Percentiles rank a stretch among this genome's conserved stretches.
Evolutionary conservation across 2,888 invertebrate species (phyloP).

Genomic region (Lepetodrilus schrolli): DNA sequence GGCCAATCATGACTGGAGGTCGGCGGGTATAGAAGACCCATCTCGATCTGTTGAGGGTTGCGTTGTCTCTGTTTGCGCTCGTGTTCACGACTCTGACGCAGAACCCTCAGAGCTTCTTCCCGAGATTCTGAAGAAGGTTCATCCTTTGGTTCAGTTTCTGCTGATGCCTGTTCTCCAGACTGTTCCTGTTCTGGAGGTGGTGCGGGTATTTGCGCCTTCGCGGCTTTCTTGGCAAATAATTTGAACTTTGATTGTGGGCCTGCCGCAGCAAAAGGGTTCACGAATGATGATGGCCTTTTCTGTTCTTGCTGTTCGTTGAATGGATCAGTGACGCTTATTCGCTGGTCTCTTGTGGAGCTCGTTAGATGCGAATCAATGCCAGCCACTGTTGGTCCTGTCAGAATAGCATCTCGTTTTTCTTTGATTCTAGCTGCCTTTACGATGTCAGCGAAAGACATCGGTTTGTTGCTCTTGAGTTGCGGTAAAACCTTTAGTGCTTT

Average conservation of each 20-base stretch:
- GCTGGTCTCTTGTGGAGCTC: neutral
- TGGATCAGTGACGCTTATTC: neutral
- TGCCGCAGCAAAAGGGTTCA: neutral
- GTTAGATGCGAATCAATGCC: too few species aligned
- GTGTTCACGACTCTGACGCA: neutral
- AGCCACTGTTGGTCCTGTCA: too few species aligned
- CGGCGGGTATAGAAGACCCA: neutral
- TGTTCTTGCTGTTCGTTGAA: neutral
- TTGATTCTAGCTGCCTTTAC: neutral
- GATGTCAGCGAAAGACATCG: neutral
- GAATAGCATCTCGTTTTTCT: neutral
- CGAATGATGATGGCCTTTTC: neutral
- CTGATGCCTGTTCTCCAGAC: neutral
- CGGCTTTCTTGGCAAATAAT: neutral
- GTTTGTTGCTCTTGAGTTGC: neutral
- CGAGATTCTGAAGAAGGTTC: neutral
- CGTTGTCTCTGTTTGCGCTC: neutral
- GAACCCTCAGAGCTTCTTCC: neutral
- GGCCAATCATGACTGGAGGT: neutral
- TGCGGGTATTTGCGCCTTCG: too few species aligned
- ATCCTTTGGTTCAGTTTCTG: neutral
- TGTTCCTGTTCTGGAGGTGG: too few species aligned
- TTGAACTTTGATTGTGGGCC: neutral
- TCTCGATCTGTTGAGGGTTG: neutral
- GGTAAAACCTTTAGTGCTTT: neutral